Conservation (phyloP, 2,888 invertebrate species). For the Nymphalis polychloros region DNA sequence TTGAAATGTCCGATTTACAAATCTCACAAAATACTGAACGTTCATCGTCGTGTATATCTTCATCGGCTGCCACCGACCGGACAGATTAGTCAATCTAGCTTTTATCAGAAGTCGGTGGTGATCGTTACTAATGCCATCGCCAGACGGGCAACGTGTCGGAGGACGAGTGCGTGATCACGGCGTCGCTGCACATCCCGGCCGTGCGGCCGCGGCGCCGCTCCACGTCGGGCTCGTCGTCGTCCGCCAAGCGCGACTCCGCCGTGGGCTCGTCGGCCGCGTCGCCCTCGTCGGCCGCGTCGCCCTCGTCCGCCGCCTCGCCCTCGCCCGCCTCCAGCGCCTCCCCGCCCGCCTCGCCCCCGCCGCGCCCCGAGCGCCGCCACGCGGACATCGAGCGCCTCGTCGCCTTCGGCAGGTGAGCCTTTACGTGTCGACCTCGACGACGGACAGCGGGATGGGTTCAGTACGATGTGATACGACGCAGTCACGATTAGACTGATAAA, state of each 20-base stretch:
- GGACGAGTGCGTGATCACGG: conserved; percentile 87
- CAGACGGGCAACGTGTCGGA: conserved; percentile 83
- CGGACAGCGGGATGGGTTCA: background rate
- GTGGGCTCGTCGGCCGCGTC: conserved; percentile 81
- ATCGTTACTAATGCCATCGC: background rate
- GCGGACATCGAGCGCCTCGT: conserved; percentile 65
- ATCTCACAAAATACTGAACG: too few species aligned
- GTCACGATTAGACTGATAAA: too few species aligned
- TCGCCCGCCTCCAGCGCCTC: conserved; percentile 61
- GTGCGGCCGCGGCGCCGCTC: conserved; percentile 77
- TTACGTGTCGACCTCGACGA: too few species aligned
- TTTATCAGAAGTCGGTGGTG: too few species aligned
- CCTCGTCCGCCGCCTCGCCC: conserved; percentile 74
- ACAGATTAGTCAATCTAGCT: too few species aligned
- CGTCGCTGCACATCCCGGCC: conserved; percentile 90
- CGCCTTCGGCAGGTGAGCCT: conserved; percentile 38
- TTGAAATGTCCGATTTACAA: too few species aligned
- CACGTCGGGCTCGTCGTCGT: conserved; percentile 61
- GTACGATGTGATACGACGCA: background rate
- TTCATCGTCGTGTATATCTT: too few species aligned
- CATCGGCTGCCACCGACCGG: too few species aligned
- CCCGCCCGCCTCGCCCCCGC: conserved; percentile 60
- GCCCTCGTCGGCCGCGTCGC: conserved; percentile 77
- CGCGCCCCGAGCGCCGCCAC: conserved; percentile 52
- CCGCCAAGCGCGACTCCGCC: conserved; percentile 81